phyloP scores from a whole-genome alignment of 2,888 invertebrate species.

The Mythimna ferrago region DNA sequence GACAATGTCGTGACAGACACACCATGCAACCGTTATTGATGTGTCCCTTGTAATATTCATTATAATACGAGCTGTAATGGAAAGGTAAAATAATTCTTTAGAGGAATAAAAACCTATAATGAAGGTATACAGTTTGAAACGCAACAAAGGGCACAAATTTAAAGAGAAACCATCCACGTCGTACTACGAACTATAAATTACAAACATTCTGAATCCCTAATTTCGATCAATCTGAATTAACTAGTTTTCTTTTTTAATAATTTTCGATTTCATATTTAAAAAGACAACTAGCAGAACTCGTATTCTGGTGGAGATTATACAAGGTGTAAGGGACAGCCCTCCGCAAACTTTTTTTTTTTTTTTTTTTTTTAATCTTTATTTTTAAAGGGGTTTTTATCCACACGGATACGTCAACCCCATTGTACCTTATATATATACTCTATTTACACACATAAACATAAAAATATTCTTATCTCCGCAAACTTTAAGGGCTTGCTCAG shows the following conservation, averaged over 20 bases:
- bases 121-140: neutral
- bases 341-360: no score
- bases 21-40: slow-evolving; percentile 48
- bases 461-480: no score
- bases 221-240: neutral
- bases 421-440: no score
- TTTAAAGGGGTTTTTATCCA: no score
- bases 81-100: slow-evolving; percentile 5
- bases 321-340: no score
- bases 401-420: no score
- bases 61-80: slow-evolving; percentile 33
- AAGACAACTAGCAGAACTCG: no score
- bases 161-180: neutral
- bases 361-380: no score
- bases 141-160: neutral
- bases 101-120: neutral
- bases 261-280: neutral
- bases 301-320: no score
- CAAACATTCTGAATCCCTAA: neutral
- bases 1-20: slow-evolving; percentile 57
- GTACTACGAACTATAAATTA: neutral
- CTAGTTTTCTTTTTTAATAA: neutral
- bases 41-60: slow-evolving; percentile 34
- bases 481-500: no score
- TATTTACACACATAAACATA: no score